phyloP scores from a whole-genome alignment of 2,113 vertebrate species.

The Ranitomeya imitator region DNA sequence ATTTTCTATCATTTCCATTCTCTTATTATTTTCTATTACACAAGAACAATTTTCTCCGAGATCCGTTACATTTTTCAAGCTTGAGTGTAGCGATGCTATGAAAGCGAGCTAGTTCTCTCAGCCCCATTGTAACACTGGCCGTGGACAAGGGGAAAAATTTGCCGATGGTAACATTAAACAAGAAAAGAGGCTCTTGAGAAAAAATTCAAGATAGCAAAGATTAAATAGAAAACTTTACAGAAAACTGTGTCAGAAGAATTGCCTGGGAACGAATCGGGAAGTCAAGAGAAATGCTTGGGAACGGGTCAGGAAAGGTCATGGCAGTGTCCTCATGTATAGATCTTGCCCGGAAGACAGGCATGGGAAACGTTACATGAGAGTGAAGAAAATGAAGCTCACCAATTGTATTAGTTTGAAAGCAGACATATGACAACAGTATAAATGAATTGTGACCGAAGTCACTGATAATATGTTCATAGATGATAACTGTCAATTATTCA shows the following conservation, averaged over 20 bases:
- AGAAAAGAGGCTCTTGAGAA: slow-evolving; percentile 38
- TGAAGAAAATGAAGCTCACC: slow-evolving; percentile 31
- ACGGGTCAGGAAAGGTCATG: slow-evolving; percentile 50
- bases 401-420: slow-evolving; percentile 17
- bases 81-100: neutral
- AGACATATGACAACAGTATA: slow-evolving; percentile 17
- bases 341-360: slow-evolving; percentile 57
- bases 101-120: neutral
- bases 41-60: neutral
- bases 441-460: slow-evolving; percentile 1
- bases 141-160: slow-evolving; percentile 24
- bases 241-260: slow-evolving; percentile 47
- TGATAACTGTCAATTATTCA: neutral
- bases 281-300: slow-evolving; percentile 56
- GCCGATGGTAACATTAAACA: neutral
- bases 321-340: slow-evolving; percentile 57
- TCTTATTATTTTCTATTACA: neutral
- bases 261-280: slow-evolving; percentile 57
- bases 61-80: neutral
- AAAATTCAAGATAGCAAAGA: slow-evolving; percentile 29
- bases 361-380: slow-evolving; percentile 53
- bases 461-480: slow-evolving; percentile 12
- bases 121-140: neutral
- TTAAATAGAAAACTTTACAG: slow-evolving; percentile 44
- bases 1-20: too few relatives aligned